A percentile compares a stretch with the other conserved stretches of the same genome.
These are phyloP conservation scores for Saturnia japonica DNA, from an alignment of 2,888 invertebrate genomes.

Conservation along the genomic window DNA sequence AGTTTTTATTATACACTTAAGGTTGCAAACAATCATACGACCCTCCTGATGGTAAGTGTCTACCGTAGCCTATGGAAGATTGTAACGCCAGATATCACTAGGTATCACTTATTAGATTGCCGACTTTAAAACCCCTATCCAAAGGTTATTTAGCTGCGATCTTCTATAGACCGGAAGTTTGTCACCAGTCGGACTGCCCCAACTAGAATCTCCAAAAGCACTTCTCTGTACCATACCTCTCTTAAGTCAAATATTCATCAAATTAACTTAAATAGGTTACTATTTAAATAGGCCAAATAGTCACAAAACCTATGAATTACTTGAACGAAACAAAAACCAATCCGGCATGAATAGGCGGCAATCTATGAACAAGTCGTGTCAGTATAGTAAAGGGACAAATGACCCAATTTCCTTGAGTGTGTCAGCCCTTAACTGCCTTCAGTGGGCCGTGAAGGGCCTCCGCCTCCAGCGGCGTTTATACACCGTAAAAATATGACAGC, in stretches of 20 bases:
- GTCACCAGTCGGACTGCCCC: too few species aligned
- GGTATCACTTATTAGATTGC: too few species aligned
- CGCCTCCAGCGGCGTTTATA: not conserved
- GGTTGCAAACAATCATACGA: too few species aligned
- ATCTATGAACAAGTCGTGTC: conserved; percentile 35
- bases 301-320: conserved; percentile 14
- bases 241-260: not conserved
- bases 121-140: too few species aligned
- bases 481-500: not conserved
- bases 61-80: too few species aligned
- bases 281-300: conserved; percentile 1
- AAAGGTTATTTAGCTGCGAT: too few species aligned
- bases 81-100: too few species aligned
- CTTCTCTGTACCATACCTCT: too few species aligned
- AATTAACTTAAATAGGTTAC: not conserved
- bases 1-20: too few species aligned
- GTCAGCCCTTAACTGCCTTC: conserved; percentile 59
- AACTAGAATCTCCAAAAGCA: too few species aligned
- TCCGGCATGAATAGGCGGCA: conserved; percentile 41
- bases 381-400: conserved; percentile 67
- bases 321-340: conserved; percentile 42
- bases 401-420: conserved; percentile 77
- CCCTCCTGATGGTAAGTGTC: too few species aligned
- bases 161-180: too few species aligned
- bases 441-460: conserved; percentile 57